Conservation (phyloP, 1,140 invertebrate species). For the Trichomalopsis sarcophagae region DNA sequence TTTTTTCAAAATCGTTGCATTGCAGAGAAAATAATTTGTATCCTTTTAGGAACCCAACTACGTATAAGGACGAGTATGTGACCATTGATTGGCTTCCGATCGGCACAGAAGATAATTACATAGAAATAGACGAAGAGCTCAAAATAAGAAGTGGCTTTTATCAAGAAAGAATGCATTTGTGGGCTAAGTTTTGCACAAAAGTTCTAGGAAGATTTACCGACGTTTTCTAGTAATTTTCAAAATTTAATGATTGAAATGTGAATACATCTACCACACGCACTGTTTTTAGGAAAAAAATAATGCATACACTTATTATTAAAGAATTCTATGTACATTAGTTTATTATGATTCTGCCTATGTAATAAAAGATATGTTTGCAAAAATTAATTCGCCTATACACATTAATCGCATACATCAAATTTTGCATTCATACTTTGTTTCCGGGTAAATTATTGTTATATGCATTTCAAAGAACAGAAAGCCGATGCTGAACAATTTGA, state of each 20-base stretch:
- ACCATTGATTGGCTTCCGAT: slow-evolving; percentile 71
- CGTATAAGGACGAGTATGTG: slow-evolving; percentile 61
- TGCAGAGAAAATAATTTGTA: neutral
- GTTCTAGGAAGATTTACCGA: slow-evolving; percentile 54
- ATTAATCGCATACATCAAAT: no score
- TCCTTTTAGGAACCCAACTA: slow-evolving; percentile 72
- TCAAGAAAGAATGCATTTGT: slow-evolving; percentile 67
- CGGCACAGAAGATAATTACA: slow-evolving; percentile 68
- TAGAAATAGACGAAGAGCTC: slow-evolving; percentile 67
- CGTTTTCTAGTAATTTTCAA: neutral
- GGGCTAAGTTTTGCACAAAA: slow-evolving; percentile 65
- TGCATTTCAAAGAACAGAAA: neutral
- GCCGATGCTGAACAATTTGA: neutral
- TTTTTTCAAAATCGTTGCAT: no score
- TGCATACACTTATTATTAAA: no score
- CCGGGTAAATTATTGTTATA: neutral
- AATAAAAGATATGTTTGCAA: no score
- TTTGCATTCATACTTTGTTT: no score
- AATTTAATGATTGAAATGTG: no score
- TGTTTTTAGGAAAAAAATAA: no score
- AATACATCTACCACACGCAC: no score
- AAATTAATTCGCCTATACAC: no score
- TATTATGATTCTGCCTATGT: no score
- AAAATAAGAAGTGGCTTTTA: slow-evolving; percentile 68
- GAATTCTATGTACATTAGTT: no score